Conservation (phyloP, 2,113 vertebrate genomes). For the Prunella fulvescens region DNA sequence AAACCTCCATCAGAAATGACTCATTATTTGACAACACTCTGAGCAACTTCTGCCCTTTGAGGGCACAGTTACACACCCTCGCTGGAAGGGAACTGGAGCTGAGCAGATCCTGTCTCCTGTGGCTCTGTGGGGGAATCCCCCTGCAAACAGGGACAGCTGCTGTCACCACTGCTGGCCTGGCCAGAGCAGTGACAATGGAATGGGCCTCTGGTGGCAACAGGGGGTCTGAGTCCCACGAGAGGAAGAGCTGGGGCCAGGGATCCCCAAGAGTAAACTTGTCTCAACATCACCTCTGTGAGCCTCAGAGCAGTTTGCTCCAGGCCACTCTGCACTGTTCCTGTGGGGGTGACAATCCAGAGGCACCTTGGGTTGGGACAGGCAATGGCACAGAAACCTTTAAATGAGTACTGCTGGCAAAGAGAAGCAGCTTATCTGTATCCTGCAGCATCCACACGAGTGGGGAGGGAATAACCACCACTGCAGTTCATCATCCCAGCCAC, state of each 20-base stretch:
- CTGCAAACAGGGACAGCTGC: background rate
- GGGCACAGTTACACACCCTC: background rate
- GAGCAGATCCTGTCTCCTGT: background rate
- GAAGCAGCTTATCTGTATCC: background rate
- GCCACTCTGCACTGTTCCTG: fast-evolving
- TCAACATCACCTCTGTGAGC: background rate
- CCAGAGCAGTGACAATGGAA: background rate
- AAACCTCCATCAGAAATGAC: background rate
- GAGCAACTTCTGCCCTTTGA: background rate
- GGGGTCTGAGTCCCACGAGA: background rate
- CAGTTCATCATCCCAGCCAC: background rate
- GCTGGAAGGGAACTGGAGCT: background rate
- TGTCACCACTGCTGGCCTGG: background rate
- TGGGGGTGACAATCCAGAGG: background rate
- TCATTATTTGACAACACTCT: background rate
- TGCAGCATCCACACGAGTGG: background rate
- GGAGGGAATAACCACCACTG: fast-evolving
- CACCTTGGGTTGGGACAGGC: fast-evolving
- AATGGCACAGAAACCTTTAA: background rate
- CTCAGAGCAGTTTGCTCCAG: background rate
- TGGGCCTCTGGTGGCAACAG: background rate
- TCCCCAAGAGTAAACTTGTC: background rate
- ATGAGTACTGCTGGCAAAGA: background rate
- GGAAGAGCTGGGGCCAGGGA: background rate
- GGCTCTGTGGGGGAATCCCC: background rate